Conservation (phyloP, 2,797 vertebrate genomes). For the Salmo trutta region DNA sequence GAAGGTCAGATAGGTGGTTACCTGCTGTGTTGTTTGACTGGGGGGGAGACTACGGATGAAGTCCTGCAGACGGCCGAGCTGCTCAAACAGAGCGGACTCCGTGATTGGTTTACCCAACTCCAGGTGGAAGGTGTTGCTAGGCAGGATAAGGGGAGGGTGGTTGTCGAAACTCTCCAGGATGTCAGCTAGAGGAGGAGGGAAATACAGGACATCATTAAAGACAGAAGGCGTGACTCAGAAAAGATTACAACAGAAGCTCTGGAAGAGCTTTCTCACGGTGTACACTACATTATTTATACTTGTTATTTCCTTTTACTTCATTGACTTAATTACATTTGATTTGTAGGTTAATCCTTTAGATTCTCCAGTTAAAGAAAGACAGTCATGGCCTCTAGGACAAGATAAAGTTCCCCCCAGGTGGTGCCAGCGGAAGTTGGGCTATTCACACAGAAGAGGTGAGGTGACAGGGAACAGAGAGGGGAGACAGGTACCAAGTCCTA, state of each 20-base stretch:
- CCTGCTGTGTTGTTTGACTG: conserved; percentile 55
- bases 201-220: not conserved
- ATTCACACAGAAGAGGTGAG: not conserved
- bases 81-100: conserved; percentile 66
- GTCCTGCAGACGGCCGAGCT: conserved; percentile 65
- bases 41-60: conserved; percentile 49
- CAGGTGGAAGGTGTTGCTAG: conserved; percentile 72
- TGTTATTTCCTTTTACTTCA: not conserved
- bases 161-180: conserved; percentile 80
- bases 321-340: not conserved
- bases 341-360: not conserved
- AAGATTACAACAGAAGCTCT: not conserved
- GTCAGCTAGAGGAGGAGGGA: conserved; percentile 60
- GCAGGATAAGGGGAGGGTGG: conserved; percentile 81
- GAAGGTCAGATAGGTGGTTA: conserved; percentile 41
- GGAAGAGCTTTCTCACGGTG: conserved; percentile 10
- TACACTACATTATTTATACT: no score
- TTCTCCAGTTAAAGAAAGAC: not conserved
- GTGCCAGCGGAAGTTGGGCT: not conserved
- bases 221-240: not conserved
- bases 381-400: not conserved
- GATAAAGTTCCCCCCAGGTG: not conserved
- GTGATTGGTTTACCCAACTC: conserved; percentile 69
- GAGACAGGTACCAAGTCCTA: not conserved
- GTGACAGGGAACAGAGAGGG: no score